Base-by-base conservation (phyloP, 2,888 invertebrate species). In the Flexamia atlantica region DNA sequence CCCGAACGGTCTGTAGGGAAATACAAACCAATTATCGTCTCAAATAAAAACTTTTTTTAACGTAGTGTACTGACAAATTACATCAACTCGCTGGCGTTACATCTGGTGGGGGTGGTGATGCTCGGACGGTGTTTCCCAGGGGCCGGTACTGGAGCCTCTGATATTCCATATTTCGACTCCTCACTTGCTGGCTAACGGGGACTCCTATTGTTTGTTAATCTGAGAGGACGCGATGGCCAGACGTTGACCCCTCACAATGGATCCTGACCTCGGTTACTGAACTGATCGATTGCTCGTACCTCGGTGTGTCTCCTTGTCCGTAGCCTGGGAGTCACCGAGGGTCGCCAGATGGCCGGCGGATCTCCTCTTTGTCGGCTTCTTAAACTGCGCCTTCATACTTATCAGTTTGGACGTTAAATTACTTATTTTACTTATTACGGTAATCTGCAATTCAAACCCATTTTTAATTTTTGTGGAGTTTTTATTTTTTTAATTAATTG, bases 241-340 rank as follows among this genome's bases (percentile, higher is more conserved):
- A 76, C 76, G 76, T 76, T 76, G 76, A 76, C 76, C 76, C 72
- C 46, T 74, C 36, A 72, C 72, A 72, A 72, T 72, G 40, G 72
- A 40, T 72, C 72, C 72, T n/a, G 72, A 72, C 72, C 72, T 72
- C 40, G 9, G 72, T 72, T 40, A 72, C 72, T 40, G 28, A 57
- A n/a, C 42, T 72, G 72, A 72, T 72, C 72, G 72, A 72, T 72
- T 36, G 40, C 40, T 20, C 20, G 23, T 9, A 14, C 36, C 40
- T 72, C 23, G 23, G 23, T 57, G 57, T 57, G 2, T 46, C 12
- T 46, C 20, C 53, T 53, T 46, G 12, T 46, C 46, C 53, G 23
- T 30, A 64, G 25, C 12, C 64, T 64, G 12, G 30, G 30, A 53
- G 53, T 53, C 64, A 28, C 64, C 23, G 3, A 50, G 57, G 57